Percentiles rank a stretch among this genome's conserved stretches.
These are phyloP conservation scores for Spea bombifrons DNA, from an alignment of 2,113 vertebrate species.

Conservation along the genomic window DNA sequence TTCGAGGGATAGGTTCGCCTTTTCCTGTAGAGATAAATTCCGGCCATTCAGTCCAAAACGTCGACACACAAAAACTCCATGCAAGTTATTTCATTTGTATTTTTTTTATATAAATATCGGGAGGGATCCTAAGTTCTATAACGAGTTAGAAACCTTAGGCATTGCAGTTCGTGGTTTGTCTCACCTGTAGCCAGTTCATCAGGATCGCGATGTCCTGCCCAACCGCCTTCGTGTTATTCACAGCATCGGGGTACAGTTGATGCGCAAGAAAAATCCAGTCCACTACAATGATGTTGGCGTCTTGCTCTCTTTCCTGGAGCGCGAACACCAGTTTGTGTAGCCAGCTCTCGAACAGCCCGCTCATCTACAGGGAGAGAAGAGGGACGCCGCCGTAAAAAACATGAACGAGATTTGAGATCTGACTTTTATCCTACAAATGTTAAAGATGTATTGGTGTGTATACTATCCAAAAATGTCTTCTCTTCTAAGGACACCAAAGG, in stretches of 20 bases:
- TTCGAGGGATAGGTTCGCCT: constrained; percentile 67
- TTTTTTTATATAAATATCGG: too few relatives aligned
- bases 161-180: background rate
- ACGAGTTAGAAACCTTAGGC: too few relatives aligned
- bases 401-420: background rate
- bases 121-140: too few relatives aligned
- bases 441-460: too few relatives aligned
- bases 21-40: constrained; percentile 72
- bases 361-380: constrained; percentile 70
- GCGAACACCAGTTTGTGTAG: constrained; percentile 79
- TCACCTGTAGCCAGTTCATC: constrained; percentile 89
- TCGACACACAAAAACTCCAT: too few relatives aligned
- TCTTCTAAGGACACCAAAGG: too few relatives aligned
- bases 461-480: too few relatives aligned
- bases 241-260: constrained; percentile 83
- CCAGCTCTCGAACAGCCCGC: constrained; percentile 85
- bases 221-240: constrained; percentile 76
- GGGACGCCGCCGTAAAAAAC: background rate
- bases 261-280: constrained; percentile 86
- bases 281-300: constrained; percentile 84
- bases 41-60: too few relatives aligned
- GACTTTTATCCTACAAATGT: too few relatives aligned
- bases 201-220: constrained; percentile 73
- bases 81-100: too few relatives aligned
- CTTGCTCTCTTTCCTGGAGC: constrained; percentile 74